Evolutionary conservation across 2,113 vertebrate species (phyloP), one percentile per base, ranked within the genome.

Genomic region (Illadopsis cleaveri): DNA sequence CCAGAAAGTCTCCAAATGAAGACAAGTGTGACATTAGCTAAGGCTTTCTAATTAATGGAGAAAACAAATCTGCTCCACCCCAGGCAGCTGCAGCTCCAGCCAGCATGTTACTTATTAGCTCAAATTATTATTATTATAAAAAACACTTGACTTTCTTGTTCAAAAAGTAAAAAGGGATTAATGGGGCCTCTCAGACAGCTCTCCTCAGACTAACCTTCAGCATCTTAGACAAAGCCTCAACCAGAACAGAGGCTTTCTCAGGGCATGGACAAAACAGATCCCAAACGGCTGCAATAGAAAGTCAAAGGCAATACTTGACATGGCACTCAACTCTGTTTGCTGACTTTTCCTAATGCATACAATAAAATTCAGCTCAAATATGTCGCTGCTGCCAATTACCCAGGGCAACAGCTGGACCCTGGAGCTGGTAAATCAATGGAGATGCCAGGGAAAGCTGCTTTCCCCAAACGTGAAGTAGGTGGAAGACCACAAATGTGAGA

Each of bases 71-170:
- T 97, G 89, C 94, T 97, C 95, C 83, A 95, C 96, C 95, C 94
- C 96, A 94, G 97, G 96, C 97, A 98, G 97, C 97, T 96, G 96
- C 95, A 96, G 72, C 76, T 97, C 93, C 95, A 96, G 91, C 89
- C 92, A 98, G 97, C 95, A 96, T 96, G 93, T 97, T 98, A 96
- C 97, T 97, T 98, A 98, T 98, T 97, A 98, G 97, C 97, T 98
- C 98, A 98, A 97, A 98, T 98, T 97, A 98, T 97, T 93, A 97
- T 97, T 98, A 96, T 96, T 85, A 94, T 84, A 81, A 86, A 96
- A 97, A 97, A 93, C 96, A 97, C 96, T 97, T 96, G 97, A 97
- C 97, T 98, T 97, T 94, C 95, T 97, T 97, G 94, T 98, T 97
- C 96, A 97, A 94, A 95, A 96, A 86, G 92, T 95, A 89, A 95